Percentiles rank a stretch among this genome's conserved stretches.
Conservation (phyloP, 2,113 vertebrate species). For the Psephotus haematonotus region DNA sequence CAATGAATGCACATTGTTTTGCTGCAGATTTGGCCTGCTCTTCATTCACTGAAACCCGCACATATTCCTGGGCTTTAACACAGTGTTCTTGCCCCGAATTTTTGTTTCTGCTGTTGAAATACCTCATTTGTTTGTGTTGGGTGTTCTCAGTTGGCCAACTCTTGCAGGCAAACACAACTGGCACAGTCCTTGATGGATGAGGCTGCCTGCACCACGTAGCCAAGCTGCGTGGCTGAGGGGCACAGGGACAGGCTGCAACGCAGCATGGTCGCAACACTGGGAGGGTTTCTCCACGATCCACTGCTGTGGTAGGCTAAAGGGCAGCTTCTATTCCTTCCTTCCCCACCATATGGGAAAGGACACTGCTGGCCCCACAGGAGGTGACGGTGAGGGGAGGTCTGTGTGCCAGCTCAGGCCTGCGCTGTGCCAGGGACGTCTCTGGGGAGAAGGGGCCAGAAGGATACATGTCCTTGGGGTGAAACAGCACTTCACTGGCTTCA, state of each 20-base stretch:
- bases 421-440: fast-evolving
- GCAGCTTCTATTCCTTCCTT: neutral
- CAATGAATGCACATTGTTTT: neutral
- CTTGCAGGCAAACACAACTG: neutral
- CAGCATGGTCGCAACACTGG: fast-evolving
- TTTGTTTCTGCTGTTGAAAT: neutral
- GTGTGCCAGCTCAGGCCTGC: neutral
- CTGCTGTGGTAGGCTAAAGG: neutral
- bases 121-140: neutral
- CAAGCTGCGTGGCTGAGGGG: fast-evolving
- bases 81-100: neutral
- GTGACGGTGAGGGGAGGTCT: neutral
- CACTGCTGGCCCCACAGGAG: fast-evolving
- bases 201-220: fast-evolving
- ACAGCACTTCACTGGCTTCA: fast-evolving
- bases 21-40: neutral
- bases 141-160: neutral
- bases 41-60: neutral
- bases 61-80: neutral
- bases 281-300: neutral
- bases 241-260: fast-evolving
- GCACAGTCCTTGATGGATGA: fast-evolving
- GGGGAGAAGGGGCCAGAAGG: neutral
- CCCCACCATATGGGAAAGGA: neutral
- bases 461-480: neutral